Evolutionary conservation across 2,888 invertebrate genomes (phyloP), one percentile per base, ranked within the genome.

Genomic region (Cephus pygmeus): DNA sequence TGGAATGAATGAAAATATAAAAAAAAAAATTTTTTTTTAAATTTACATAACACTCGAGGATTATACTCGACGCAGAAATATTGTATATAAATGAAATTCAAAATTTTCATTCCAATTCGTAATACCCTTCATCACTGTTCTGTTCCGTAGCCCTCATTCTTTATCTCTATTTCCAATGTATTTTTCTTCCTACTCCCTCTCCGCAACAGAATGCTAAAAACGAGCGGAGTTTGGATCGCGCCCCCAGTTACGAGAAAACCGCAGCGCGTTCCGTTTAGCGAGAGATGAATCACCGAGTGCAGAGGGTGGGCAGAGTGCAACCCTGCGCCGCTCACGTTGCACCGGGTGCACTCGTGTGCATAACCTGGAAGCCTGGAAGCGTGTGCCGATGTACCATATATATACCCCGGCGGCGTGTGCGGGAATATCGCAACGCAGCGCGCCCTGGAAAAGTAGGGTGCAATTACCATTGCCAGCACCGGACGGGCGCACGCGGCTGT

Each of bases 391-490:
- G 33, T 3, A 31, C 74, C 36, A 73, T 73, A 73, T 73, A 73
- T 34, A 73, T 23, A 73, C 3, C 69, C 69, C 12, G 12, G 11
- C 69, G n/a, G 31, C n/a, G 69, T 40, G 33, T 30, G 68, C 36
- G 76, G 77, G 75, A 79, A 77, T 81, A 79, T 82, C 80, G 78
- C 76, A 78, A 78, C 80, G 77, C 76, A 75, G 56, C 71, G 78
- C 77, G 76, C 77, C 73, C 81, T 76, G 80, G 82, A 81, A 82
- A 82, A 82, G 81, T 82, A 78, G 81, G 78, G 79, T 82, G 81
- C 82, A 82, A 82, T 82, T 82, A 81, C 80, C 81, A 79, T 79
- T 75, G 76, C 79, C 76, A 73, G 76, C 69, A 74, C 75, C 69
- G 30, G 76, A 31, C 15, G n/a, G 79, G 78, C 79, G 82, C 79